Evolutionary conservation across 1,140 invertebrate species (phyloP).

Genomic region (Ephestia elutella): DNA sequence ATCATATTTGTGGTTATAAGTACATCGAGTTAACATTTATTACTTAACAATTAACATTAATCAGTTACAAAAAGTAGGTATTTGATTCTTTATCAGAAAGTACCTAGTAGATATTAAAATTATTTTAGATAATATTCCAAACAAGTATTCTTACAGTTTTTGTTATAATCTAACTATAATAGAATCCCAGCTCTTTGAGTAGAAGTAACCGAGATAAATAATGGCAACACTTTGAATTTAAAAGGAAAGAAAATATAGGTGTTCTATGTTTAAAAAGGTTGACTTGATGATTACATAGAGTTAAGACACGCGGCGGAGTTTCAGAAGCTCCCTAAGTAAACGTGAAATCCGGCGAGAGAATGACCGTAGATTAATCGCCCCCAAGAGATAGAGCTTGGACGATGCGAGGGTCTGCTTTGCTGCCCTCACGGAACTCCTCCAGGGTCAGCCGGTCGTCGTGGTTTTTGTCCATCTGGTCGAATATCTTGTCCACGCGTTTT

Average conservation of each 20-base stretch:
- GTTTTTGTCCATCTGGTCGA: slow-evolving; percentile 99
- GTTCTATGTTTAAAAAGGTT: too few species aligned
- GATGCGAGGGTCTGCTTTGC: slow-evolving; percentile 98
- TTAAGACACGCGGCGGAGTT: slow-evolving; percentile 31
- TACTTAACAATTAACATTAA: neutral
- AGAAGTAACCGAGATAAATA: too few species aligned
- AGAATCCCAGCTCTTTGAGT: too few species aligned
- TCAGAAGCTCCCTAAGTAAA: slow-evolving; percentile 42
- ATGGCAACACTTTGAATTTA: too few species aligned
- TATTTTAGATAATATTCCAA: too few species aligned
- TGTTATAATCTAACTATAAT: too few species aligned
- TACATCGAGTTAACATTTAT: too few species aligned
- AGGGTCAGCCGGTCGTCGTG: slow-evolving; percentile 97
- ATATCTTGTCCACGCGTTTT: slow-evolving; percentile 97
- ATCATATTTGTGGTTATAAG: too few species aligned
- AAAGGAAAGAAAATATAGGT: too few species aligned
- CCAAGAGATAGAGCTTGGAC: slow-evolving; percentile 94
- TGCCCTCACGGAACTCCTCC: slow-evolving; percentile 98
- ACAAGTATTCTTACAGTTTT: too few species aligned
- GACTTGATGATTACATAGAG: neutral
- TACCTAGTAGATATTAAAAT: too few species aligned
- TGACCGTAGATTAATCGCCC: slow-evolving; percentile 78
- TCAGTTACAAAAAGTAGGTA: neutral
- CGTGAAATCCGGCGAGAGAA: slow-evolving; percentile 70
- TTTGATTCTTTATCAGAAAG: too few species aligned